phyloP scores from a whole-genome alignment of 2,113 vertebrate genomes.

The Micronycteris hirsuta region DNA sequence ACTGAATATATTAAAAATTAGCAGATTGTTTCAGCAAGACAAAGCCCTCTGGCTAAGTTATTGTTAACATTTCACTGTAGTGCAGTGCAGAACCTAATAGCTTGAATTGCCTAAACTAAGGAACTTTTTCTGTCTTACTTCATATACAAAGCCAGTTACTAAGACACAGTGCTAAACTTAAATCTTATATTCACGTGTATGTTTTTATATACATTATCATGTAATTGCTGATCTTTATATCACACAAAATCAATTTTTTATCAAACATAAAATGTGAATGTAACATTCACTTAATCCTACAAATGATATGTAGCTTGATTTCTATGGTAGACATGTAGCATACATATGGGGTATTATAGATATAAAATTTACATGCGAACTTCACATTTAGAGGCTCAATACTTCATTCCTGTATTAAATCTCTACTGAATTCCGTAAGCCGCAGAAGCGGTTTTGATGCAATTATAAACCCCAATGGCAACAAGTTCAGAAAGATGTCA shows the following conservation, averaged over 20 bases:
- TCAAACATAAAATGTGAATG: background rate
- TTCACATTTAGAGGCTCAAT: background rate
- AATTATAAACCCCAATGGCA: background rate
- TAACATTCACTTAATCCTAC: background rate
- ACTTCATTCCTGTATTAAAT: background rate
- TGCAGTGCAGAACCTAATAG: constrained; percentile 5
- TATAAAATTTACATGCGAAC: background rate
- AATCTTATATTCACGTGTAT: background rate
- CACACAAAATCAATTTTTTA: background rate
- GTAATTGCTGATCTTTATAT: background rate
- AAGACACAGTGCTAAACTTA: background rate
- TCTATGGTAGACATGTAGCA: background rate
- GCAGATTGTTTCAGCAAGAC: constrained; percentile 62
- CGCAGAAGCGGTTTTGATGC: fast-evolving
- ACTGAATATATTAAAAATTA: constrained; percentile 70
- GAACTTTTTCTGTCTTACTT: constrained; percentile 7
- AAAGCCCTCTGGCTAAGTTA: constrained; percentile 36
- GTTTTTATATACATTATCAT: background rate
- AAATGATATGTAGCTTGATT: background rate
- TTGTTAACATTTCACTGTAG: constrained; percentile 60
- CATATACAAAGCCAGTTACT: background rate
- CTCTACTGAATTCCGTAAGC: background rate
- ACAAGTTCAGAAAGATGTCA: background rate
- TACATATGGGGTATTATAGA: background rate
- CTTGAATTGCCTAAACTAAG: constrained; percentile 1